These are phyloP conservation scores for Temnothorax ravouxi DNA, from an alignment of 2,888 invertebrate genomes.

Conservation along the genomic window DNA sequence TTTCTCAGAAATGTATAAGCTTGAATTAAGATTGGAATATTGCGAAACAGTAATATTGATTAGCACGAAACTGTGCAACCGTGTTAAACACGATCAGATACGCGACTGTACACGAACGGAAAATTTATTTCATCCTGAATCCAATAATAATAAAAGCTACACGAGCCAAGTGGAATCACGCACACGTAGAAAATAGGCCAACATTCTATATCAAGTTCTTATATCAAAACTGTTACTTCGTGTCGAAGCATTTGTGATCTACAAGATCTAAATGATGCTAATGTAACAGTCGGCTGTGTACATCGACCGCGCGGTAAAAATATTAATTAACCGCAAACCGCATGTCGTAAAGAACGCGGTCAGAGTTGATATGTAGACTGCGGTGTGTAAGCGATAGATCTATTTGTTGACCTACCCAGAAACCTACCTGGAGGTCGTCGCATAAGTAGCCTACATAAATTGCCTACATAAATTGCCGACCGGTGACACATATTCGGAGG, in stretches of 20 bases:
- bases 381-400: slow-evolving; percentile 63
- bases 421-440: slow-evolving; percentile 64
- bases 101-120: background rate
- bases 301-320: slow-evolving; percentile 67
- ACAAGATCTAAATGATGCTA: slow-evolving; percentile 15
- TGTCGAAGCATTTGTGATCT: slow-evolving; percentile 21
- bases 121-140: slow-evolving; percentile 16
- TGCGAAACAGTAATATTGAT: slow-evolving; percentile 1
- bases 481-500: slow-evolving; percentile 57
- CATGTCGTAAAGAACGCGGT: slow-evolving; percentile 68
- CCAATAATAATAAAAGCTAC: slow-evolving; percentile 21
- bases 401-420: slow-evolving; percentile 73
- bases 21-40: background rate
- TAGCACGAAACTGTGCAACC: background rate
- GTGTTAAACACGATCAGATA: background rate
- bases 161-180: background rate
- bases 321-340: slow-evolving; percentile 76
- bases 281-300: background rate
- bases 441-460: slow-evolving; percentile 79
- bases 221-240: slow-evolving; percentile 10
- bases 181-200: background rate
- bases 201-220: slow-evolving; percentile 22
- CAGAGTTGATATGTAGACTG: slow-evolving; percentile 70
- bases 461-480: slow-evolving; percentile 76
- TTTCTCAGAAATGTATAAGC: background rate